A percentile compares a stretch with the other conserved stretches of the same genome.
Conservation (phyloP, 2,113 vertebrate species). For the Oncorhynchus tshawytscha region DNA sequence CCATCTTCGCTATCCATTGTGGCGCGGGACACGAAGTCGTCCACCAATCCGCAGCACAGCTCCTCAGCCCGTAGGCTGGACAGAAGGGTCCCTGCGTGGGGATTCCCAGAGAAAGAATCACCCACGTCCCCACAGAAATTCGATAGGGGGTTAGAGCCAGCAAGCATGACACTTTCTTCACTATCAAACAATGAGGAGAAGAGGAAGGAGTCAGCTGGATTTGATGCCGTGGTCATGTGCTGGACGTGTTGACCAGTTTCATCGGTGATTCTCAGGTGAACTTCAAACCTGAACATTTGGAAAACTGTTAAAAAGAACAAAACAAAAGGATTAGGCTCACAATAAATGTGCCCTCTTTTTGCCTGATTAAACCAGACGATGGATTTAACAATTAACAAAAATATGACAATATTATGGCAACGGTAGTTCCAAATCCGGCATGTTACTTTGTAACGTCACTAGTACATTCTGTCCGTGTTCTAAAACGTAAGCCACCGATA, state of each 20-base stretch:
- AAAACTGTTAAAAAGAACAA: constrained; percentile 64
- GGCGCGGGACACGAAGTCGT: constrained; percentile 68
- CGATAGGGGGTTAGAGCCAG: constrained; percentile 58
- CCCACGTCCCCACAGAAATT: constrained; percentile 60
- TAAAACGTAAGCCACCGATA: no score
- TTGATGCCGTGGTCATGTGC: constrained; percentile 62
- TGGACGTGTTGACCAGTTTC: constrained; percentile 72
- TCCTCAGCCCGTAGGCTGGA: constrained; percentile 70
- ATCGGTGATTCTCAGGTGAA: constrained; percentile 76
- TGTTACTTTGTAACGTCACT: no score
- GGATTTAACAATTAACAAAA: no score
- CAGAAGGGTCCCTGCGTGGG: constrained; percentile 67
- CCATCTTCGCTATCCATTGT: constrained; percentile 53
- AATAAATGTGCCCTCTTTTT: not conserved
- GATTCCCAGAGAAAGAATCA: constrained; percentile 56
- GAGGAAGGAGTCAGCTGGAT: constrained; percentile 66
- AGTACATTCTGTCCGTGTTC: no score
- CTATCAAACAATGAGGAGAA: constrained; percentile 74
- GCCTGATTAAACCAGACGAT: no score
- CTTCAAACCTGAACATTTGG: constrained; percentile 79
- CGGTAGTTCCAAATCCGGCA: no score
- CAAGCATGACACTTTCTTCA: constrained; percentile 62
- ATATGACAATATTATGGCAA: no score
- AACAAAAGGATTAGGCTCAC: not conserved
- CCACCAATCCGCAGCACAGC: constrained; percentile 71